Evolutionary conservation across 2,113 vertebrate species (phyloP).

Genomic region (Toxotes jaculatrix): DNA sequence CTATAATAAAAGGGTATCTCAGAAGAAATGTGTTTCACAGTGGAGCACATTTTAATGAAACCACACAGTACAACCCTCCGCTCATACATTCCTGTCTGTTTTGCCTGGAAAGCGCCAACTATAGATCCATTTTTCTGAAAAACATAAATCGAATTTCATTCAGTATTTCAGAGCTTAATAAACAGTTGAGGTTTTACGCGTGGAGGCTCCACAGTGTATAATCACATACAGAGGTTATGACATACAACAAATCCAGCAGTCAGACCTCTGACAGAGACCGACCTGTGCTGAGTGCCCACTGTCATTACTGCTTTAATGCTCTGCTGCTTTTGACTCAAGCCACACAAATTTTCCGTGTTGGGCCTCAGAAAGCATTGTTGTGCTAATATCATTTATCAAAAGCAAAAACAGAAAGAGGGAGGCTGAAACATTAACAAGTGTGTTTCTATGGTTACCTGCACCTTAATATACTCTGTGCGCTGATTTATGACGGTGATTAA

Average conservation of each 20-base stretch:
- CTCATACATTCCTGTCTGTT: not conserved
- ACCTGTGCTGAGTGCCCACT: not conserved
- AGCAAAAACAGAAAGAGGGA: not conserved
- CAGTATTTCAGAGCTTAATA: not conserved
- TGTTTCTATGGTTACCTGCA: constrained; percentile 4
- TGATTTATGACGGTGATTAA: not conserved
- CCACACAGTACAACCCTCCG: not conserved
- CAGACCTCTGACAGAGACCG: not conserved
- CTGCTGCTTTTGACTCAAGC: not conserved
- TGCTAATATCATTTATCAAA: not conserved
- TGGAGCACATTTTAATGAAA: constrained; percentile 22
- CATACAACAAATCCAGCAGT: not conserved
- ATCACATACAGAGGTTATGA: not conserved
- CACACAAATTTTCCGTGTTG: not conserved
- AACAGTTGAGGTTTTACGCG: not conserved
- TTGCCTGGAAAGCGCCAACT: not conserved
- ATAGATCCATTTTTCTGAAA: not conserved
- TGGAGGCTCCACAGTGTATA: not conserved
- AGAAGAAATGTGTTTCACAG: constrained; percentile 23
- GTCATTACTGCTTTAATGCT: not conserved
- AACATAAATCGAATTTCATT: not conserved
- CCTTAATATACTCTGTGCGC: not conserved
- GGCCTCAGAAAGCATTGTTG: not conserved
- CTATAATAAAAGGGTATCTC: constrained; percentile 15
- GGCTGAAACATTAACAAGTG: not conserved